Evolutionary conservation across 2,113 vertebrate genomes (phyloP).

Genomic region (Bagarius yarrelli): DNA sequence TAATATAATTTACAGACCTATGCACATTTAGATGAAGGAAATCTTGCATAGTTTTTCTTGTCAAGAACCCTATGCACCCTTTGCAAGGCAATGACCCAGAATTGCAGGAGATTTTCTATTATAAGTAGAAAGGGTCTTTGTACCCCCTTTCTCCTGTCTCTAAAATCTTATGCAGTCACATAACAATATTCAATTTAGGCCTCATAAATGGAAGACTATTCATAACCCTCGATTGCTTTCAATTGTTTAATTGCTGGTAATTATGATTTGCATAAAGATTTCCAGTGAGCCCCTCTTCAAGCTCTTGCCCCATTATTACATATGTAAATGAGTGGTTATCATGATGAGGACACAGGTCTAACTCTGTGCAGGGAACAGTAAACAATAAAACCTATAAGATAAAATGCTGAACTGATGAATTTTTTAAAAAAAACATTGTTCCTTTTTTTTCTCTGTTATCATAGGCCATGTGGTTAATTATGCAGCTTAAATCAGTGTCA

Average conservation of each 20-base stretch:
- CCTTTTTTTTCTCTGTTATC: constrained; percentile 7
- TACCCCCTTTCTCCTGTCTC: constrained; percentile 17
- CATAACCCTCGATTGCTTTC: constrained; percentile 69
- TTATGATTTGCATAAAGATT: constrained; percentile 81
- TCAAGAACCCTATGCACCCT: neutral
- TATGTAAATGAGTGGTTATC: constrained; percentile 72
- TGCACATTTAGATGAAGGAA: constrained; percentile 6
- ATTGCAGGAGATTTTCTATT: constrained; percentile 1
- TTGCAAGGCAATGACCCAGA: neutral
- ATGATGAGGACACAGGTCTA: constrained; percentile 55
- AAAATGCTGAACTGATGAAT: constrained; percentile 60
- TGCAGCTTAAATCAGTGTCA: constrained; percentile 31
- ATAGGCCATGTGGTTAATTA: constrained; percentile 30
- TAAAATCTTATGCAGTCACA: constrained; percentile 56
- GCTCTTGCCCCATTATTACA: constrained; percentile 72
- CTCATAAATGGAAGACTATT: constrained; percentile 72
- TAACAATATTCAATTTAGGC: constrained; percentile 71
- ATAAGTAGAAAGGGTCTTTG: neutral
- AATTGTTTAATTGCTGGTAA: constrained; percentile 82
- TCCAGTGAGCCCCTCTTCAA: constrained; percentile 76
- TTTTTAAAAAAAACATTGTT: constrained; percentile 40
- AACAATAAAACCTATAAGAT: constrained; percentile 51
- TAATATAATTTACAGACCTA: constrained; percentile 1
- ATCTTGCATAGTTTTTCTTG: neutral
- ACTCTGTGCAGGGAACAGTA: constrained; percentile 19